Evolutionary conservation across 2,113 vertebrate genomes (phyloP).

Genomic region (Brachyistius frenatus): DNA sequence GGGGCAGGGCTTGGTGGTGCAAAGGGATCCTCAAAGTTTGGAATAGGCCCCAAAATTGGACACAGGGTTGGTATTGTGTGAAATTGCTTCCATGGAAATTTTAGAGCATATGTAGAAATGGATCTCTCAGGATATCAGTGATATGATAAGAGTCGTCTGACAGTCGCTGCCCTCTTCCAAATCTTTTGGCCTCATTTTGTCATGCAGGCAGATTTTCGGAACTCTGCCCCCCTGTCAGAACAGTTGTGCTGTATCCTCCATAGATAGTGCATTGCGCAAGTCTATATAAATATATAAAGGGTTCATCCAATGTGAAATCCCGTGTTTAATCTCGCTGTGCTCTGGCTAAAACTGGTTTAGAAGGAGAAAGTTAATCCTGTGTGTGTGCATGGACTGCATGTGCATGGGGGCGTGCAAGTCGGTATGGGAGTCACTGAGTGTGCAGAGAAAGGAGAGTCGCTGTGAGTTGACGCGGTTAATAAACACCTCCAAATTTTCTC

Average conservation of each 20-base stretch:
- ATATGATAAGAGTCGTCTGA: conserved; percentile 15
- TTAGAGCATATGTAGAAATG: not conserved
- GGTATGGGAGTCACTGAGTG: conserved; percentile 1
- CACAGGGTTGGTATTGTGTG: conserved; percentile 29
- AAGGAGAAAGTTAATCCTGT: conserved; percentile 71
- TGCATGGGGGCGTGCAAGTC: conserved; percentile 25
- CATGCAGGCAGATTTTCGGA: conserved; percentile 9
- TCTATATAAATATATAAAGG: conserved; percentile 63
- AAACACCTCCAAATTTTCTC: conserved; percentile 30
- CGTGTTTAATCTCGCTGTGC: conserved; percentile 73
- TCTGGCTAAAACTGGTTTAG: conserved; percentile 67
- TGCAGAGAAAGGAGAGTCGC: not conserved
- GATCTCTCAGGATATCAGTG: conserved; percentile 11
- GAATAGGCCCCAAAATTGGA: conserved; percentile 63
- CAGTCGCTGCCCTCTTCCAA: conserved; percentile 8
- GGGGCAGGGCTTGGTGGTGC: conserved; percentile 20
- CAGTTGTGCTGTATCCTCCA: conserved; percentile 2
- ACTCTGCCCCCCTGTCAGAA: conserved; percentile 7
- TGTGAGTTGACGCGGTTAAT: conserved; percentile 19
- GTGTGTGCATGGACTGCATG: conserved; percentile 33
- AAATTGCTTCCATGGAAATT: conserved; percentile 41
- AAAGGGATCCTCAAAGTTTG: conserved; percentile 39
- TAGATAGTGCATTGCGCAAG: conserved; percentile 34
- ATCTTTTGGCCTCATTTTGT: conserved; percentile 19
- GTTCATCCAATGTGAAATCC: conserved; percentile 66